phyloP scores from a whole-genome alignment of 2,797 vertebrate genomes.

The Philypnodon macrostomus region DNA sequence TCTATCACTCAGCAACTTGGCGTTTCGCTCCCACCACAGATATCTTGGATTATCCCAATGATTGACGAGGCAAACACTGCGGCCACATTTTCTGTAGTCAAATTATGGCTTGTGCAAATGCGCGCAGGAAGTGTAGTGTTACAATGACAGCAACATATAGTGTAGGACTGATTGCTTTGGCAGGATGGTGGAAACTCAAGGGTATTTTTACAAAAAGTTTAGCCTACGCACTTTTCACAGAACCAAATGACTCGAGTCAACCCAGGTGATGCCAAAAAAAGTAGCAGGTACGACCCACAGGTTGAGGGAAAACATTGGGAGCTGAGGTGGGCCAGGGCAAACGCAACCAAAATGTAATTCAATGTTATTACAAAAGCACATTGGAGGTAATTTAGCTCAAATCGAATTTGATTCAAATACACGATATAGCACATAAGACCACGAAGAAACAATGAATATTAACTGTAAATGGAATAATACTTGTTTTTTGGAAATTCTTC shows the following conservation, averaged over 20 bases:
- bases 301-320: neutral
- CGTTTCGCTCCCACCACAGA: neutral
- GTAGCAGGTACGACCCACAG: neutral
- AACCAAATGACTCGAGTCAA: neutral
- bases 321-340: neutral
- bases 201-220: neutral
- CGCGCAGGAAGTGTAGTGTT: slow-evolving; percentile 8
- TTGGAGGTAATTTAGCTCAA: too few species aligned
- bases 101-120: slow-evolving; percentile 5
- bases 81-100: slow-evolving; percentile 5
- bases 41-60: slow-evolving; percentile 11
- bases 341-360: neutral
- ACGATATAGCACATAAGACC: too few species aligned
- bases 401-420: too few species aligned
- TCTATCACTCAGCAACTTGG: slow-evolving; percentile 3
- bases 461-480: too few species aligned
- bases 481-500: too few species aligned
- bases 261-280: slow-evolving; percentile 3
- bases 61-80: slow-evolving; percentile 6
- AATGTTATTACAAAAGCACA: too few species aligned
- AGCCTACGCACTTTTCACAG: neutral
- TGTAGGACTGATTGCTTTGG: slow-evolving; percentile 10
- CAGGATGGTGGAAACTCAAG: neutral
- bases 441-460: too few species aligned
- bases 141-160: slow-evolving; percentile 1